Conservation (phyloP, 2,888 invertebrate species). For the Meta bourneti region DNA sequence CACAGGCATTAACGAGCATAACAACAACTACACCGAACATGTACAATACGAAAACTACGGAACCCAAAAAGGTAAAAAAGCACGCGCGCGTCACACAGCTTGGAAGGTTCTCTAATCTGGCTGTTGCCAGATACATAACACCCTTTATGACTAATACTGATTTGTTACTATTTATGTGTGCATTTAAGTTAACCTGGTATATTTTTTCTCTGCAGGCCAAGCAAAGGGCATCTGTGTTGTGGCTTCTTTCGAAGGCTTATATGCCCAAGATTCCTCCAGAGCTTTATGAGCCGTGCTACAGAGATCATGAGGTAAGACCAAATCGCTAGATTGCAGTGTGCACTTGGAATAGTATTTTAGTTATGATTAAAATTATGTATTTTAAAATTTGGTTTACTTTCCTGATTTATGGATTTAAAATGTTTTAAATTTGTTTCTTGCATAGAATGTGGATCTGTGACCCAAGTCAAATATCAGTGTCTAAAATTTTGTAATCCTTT, state of each 20-base stretch:
- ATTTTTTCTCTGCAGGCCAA: slow-evolving; percentile 89
- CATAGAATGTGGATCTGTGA: too few relatives aligned
- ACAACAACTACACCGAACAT: slow-evolving; percentile 51
- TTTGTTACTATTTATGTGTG: too few relatives aligned
- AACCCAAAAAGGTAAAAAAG: too few relatives aligned
- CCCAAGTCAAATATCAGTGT: too few relatives aligned
- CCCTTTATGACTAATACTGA: neutral
- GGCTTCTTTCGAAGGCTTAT: slow-evolving; percentile 97
- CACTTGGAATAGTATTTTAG: too few relatives aligned
- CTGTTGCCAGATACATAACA: slow-evolving; percentile 64
- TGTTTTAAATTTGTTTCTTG: too few relatives aligned
- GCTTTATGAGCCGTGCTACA: slow-evolving; percentile 95
- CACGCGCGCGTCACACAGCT: slow-evolving; percentile 51
- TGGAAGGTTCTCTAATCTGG: slow-evolving; percentile 56
- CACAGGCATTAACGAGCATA: slow-evolving; percentile 51
- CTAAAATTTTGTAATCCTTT: too few relatives aligned
- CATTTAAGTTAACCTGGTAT: neutral
- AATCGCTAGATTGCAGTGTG: too few relatives aligned
- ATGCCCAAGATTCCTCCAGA: slow-evolving; percentile 91
- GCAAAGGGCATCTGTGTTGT: slow-evolving; percentile 96
- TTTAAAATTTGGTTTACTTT: too few relatives aligned
- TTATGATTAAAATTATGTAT: too few relatives aligned
- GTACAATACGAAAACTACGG: slow-evolving; percentile 37
- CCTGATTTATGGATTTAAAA: too few relatives aligned
- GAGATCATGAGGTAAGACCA: slow-evolving; percentile 90